Percentiles rank a stretch among this genome's conserved stretches.
Conservation (phyloP, 2,888 invertebrate species). For the Tenodera sinensis region DNA sequence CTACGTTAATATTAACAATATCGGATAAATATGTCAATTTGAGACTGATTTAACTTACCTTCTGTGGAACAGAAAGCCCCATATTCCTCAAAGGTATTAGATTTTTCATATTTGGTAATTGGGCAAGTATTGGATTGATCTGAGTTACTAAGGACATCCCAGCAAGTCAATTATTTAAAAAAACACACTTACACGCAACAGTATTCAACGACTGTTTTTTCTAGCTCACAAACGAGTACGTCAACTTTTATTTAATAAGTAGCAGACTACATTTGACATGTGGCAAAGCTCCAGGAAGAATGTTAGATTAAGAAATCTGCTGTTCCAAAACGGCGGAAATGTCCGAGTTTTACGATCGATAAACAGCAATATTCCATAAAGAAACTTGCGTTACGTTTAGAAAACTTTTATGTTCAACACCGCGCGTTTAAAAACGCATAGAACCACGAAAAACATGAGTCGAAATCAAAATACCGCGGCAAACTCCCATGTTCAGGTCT, state of each 20-base stretch:
- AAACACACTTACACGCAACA: background rate
- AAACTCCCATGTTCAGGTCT: background rate
- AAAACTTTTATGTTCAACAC: background rate
- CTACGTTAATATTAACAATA: background rate
- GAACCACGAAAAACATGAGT: background rate
- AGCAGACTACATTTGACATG: conserved; percentile 15
- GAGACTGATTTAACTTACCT: conserved; percentile 50
- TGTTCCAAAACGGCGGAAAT: background rate
- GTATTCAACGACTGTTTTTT: background rate
- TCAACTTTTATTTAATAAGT: background rate
- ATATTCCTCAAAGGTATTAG: conserved; percentile 47
- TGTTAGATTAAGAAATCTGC: background rate
- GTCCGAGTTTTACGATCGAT: background rate
- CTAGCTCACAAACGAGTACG: background rate
- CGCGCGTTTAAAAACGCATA: background rate
- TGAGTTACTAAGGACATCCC: conserved; percentile 50
- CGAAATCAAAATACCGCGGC: conserved; percentile 18
- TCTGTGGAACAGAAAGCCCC: conserved; percentile 63
- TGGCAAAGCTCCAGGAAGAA: background rate
- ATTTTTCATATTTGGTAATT: conserved; percentile 53
- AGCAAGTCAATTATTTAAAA: background rate
- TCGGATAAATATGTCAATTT: background rate
- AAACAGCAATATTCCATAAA: background rate
- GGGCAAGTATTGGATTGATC: conserved; percentile 54
- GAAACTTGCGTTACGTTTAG: background rate